A percentile compares a stretch with the other conserved stretches of the same genome.
These are phyloP conservation scores for Maconellicoccus hirsutus DNA, from an alignment of 1,140 invertebrate species.

Conservation along the genomic window DNA sequence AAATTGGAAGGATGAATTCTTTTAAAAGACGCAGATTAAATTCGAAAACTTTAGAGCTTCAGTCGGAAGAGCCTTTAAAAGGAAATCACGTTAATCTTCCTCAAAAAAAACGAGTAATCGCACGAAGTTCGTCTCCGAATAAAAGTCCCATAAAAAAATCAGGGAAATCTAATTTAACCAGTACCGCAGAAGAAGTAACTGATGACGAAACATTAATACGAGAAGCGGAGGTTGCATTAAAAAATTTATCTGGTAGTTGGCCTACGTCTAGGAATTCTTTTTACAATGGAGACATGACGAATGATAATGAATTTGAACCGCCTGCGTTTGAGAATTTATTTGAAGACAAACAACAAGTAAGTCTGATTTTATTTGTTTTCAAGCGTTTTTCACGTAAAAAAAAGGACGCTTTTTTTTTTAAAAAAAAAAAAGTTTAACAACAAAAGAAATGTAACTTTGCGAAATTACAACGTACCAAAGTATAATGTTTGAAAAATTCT, in stretches of 20 bases:
- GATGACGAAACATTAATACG: slow-evolving; percentile 69
- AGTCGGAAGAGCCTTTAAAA: slow-evolving; percentile 1
- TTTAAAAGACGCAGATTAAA: slow-evolving; percentile 15
- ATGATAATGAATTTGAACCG: slow-evolving; percentile 51
- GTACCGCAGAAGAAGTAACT: slow-evolving; percentile 40
- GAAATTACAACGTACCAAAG: too few species aligned
- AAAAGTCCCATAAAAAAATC: slow-evolving; percentile 42
- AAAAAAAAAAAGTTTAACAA: too few species aligned
- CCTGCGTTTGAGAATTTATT: slow-evolving; percentile 73
- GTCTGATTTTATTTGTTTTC: slow-evolving; percentile 18
- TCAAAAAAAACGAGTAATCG: slow-evolving; percentile 48
- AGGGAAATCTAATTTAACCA: slow-evolving; percentile 33
- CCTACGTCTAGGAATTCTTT: slow-evolving; percentile 48
- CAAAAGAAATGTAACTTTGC: too few species aligned
- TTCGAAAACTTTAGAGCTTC: slow-evolving; percentile 5
- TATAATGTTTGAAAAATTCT: too few species aligned
- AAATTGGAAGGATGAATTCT: slow-evolving; percentile 11
- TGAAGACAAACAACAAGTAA: slow-evolving; percentile 48
- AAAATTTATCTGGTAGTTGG: slow-evolving; percentile 71
- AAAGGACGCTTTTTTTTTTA: neutral
- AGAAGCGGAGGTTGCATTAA: slow-evolving; percentile 73
- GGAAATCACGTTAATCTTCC: slow-evolving; percentile 35
- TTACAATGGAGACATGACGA: slow-evolving; percentile 46
- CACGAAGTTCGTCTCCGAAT: slow-evolving; percentile 34
- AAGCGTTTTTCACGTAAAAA: neutral